Evolutionary conservation across 1,140 invertebrate genomes (phyloP), one percentile per base, ranked within the genome.

Genomic region (Drosophila kanapiae): DNA sequence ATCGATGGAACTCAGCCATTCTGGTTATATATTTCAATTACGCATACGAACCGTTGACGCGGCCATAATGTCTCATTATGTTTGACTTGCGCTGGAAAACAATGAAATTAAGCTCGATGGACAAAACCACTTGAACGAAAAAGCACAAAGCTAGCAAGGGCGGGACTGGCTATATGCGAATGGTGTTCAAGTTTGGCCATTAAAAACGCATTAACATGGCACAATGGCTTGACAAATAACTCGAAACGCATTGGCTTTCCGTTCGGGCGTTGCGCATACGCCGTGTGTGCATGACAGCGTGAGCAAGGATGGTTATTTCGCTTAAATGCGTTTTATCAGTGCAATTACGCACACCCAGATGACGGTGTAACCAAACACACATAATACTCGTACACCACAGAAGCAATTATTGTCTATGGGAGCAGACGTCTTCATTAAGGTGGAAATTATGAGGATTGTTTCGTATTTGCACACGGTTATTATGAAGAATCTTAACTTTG

Each of bases 141-240:
- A 58, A 62, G 77, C 47, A 78, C 80, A 88, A 82, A 77, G 83
- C 54, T 33, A 11, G 7, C 16, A n/a, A 8, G 8, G 7, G 29
- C n/a, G 29, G 3, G 23, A 23, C 16, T 37, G 48, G 6, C 62
- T 10, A 23, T 37, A 61, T 67, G 68, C 69, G 60, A 70, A 58
- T 78, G 76, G 84, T 78, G 79, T 84, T 78, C 72, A 84, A 75
- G 80, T 88, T 88, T 88, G 64, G 74, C 85, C 85, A 88, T 88
- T 88, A 88, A 88, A 88, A 88, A 90, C 75, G 82, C 85, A 88
- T 88, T 88, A 88, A 90, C 78, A 81, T 80, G 74, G 62, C 62
- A 88, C 80, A 88, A 88, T 90, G 78, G 84, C 85, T 84, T 88
- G 85, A 90, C 85, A 88, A 88, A 88, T 87, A 87, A 71, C 72